phyloP scores from a whole-genome alignment of 2,888 invertebrate species.

The Cryptocheilus praepositus region DNA sequence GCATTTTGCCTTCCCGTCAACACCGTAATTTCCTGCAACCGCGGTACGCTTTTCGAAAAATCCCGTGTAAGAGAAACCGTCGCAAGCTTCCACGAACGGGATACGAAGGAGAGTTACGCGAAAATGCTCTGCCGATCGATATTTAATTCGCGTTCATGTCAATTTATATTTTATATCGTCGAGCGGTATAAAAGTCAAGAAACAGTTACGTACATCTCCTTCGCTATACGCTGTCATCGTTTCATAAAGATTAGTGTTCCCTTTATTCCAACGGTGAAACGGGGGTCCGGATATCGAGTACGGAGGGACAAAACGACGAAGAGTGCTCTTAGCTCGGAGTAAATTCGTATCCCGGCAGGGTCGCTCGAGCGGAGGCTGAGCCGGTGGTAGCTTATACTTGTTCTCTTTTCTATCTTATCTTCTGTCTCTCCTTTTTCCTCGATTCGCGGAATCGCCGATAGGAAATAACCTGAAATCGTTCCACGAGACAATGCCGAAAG shows the following conservation, averaged over 20 bases:
- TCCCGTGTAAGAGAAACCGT: no score
- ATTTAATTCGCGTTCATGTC: no score
- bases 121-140: no score
- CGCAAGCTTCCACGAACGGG: no score
- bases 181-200: no score
- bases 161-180: no score
- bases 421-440: slow-evolving; percentile 20
- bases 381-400: slow-evolving; percentile 25
- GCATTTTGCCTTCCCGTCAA: no score
- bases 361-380: slow-evolving; percentile 26
- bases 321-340: slow-evolving; percentile 37
- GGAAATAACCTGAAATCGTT: slow-evolving; percentile 55
- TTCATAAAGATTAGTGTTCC: slow-evolving; percentile 14
- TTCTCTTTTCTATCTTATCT: slow-evolving; percentile 8
- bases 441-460: slow-evolving; percentile 48
- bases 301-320: slow-evolving; percentile 18
- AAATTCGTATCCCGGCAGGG: slow-evolving; percentile 50
- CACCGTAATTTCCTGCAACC: no score
- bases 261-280: slow-evolving; percentile 25
- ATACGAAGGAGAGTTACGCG: no score
- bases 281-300: slow-evolving; percentile 17
- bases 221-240: no score
- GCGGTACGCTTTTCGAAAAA: no score
- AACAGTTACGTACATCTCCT: no score
- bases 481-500: slow-evolving; percentile 45